Conservation (phyloP, 2,113 vertebrate species). For the Hipposideros armiger region DNA sequence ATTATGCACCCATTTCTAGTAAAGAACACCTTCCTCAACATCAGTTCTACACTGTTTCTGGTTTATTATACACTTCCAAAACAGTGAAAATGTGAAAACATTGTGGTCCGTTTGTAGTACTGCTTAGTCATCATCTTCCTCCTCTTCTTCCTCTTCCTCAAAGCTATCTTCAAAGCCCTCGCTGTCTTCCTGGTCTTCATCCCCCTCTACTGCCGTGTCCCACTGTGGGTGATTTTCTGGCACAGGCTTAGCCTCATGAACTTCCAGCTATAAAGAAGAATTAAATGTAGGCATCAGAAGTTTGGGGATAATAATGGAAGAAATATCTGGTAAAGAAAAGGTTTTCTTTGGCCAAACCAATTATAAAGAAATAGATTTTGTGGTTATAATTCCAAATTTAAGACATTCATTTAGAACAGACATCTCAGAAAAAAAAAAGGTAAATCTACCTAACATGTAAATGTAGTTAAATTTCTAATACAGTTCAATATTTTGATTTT, state of each 20-base stretch:
- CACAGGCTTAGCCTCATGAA: slow-evolving; percentile 98
- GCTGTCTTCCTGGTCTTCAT: slow-evolving; percentile 99
- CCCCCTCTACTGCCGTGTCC: slow-evolving; percentile 98
- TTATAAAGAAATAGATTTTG: slow-evolving; percentile 43
- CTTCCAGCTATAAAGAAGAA: slow-evolving; percentile 92
- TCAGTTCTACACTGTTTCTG: slow-evolving; percentile 85
- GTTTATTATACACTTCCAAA: slow-evolving; percentile 86
- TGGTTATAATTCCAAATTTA: slow-evolving; percentile 33
- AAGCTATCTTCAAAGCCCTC: slow-evolving; percentile 99
- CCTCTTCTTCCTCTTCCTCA: slow-evolving; percentile 97
- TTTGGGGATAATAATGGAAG: not conserved
- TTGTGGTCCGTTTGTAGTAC: slow-evolving; percentile 77
- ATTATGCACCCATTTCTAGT: slow-evolving; percentile 87
- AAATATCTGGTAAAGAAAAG: slow-evolving; percentile 10
- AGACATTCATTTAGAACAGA: slow-evolving; percentile 10
- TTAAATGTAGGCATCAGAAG: slow-evolving; percentile 42
- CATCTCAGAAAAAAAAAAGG: not conserved
- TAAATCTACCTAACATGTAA: not conserved
- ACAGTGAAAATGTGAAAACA: slow-evolving; percentile 85
- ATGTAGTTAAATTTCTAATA: not conserved
- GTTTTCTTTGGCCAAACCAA: slow-evolving; percentile 44
- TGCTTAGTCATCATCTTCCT: slow-evolving; percentile 88
- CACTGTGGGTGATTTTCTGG: slow-evolving; percentile 98
- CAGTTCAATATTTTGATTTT: not conserved
- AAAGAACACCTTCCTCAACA: slow-evolving; percentile 85